phyloP scores from a whole-genome alignment of 1,140 invertebrate genomes.

The Drosophila melanica region DNA sequence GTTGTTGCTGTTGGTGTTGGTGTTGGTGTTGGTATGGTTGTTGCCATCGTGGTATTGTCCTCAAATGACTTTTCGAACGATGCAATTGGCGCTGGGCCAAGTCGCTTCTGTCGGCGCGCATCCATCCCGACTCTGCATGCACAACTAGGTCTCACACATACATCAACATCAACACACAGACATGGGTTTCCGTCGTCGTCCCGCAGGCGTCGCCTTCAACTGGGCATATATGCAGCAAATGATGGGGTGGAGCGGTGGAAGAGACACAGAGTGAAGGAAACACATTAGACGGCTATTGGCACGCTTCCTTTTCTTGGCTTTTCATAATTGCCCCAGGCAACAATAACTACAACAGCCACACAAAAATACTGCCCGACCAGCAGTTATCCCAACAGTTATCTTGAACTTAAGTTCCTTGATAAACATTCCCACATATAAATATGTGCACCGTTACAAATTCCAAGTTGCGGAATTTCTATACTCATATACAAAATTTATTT shows the following conservation, averaged over 20 bases:
- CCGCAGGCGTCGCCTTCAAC: slow-evolving; percentile 46
- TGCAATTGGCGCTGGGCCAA: slow-evolving; percentile 95
- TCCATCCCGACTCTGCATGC: slow-evolving; percentile 64
- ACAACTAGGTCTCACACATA: slow-evolving; percentile 32
- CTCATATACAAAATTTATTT: no score
- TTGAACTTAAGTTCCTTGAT: not conserved
- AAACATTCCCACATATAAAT: no score
- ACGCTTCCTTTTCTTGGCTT: slow-evolving; percentile 50
- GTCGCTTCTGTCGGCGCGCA: slow-evolving; percentile 87
- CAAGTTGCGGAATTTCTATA: no score
- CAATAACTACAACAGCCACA: slow-evolving; percentile 34
- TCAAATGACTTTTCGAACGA: slow-evolving; percentile 96
- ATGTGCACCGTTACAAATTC: no score
- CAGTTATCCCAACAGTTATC: no score
- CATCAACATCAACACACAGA: slow-evolving; percentile 15
- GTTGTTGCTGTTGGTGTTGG: slow-evolving; percentile 38
- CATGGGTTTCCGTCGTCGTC: slow-evolving; percentile 24
- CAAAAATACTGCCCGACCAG: not conserved
- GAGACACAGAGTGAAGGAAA: slow-evolving; percentile 2
- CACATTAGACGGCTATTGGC: slow-evolving; percentile 65
- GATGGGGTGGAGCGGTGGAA: not conserved
- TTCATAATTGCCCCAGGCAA: slow-evolving; percentile 67
- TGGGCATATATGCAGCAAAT: slow-evolving; percentile 4
- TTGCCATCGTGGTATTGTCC: slow-evolving; percentile 84
- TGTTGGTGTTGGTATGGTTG: slow-evolving; percentile 30